Percentiles rank a stretch among this genome's conserved stretches.
These are phyloP conservation scores for Semaprochilodus insignis DNA, from an alignment of 2,797 vertebrate species.

Conservation along the genomic window DNA sequence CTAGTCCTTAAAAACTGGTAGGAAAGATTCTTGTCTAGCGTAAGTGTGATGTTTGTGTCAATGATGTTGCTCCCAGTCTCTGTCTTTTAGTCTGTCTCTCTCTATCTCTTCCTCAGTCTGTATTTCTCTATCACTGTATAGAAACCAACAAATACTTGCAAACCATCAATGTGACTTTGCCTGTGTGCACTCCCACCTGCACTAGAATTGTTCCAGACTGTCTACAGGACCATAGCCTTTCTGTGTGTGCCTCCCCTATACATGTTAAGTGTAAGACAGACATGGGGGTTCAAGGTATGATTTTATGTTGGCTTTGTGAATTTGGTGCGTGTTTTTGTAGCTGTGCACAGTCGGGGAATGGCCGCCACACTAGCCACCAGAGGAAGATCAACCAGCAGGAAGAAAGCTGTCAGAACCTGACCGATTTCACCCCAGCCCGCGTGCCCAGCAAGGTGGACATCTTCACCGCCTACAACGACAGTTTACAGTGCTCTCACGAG, in stretches of 20 bases:
- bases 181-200: not conserved
- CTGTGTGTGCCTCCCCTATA: conserved; percentile 46
- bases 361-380: conserved; percentile 95
- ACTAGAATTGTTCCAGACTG: not conserved
- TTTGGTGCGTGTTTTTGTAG: conserved; percentile 90
- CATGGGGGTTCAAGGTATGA: conserved; percentile 78
- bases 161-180: not conserved
- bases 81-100: conserved; percentile 14
- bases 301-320: conserved; percentile 84
- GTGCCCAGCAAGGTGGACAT: conserved; percentile 97
- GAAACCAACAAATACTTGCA: not conserved
- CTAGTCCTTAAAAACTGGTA: conserved; percentile 99
- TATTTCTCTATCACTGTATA: not conserved
- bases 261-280: conserved; percentile 52
- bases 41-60: not conserved
- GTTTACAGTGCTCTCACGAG: conserved; percentile 96
- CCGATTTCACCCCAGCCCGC: conserved; percentile 93
- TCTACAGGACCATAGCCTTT: not conserved
- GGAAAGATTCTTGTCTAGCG: conserved; percentile 83
- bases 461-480: conserved; percentile 98
- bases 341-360: conserved; percentile 93
- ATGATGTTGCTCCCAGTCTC: conserved; percentile 23
- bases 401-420: conserved; percentile 98
- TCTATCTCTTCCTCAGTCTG: conserved; percentile 27
- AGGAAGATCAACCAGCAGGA: conserved; percentile 97